phyloP scores from a whole-genome alignment of 1,140 invertebrate species.

The Orchestia grillus region DNA sequence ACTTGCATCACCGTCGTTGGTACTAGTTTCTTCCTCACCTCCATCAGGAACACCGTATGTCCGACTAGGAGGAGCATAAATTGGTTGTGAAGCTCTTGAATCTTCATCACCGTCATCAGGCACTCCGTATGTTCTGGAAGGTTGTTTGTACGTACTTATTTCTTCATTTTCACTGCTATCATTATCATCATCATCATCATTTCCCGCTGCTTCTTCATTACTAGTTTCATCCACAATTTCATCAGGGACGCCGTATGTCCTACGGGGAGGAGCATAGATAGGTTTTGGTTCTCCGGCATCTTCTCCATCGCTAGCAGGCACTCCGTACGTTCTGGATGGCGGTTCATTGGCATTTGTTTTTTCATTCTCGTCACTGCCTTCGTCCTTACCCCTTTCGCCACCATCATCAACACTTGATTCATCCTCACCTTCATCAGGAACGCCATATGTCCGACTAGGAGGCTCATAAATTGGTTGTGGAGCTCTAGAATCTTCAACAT shows the following conservation, averaged over 20 bases:
- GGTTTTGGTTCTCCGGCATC: background rate
- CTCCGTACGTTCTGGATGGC: background rate
- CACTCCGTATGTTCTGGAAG: conserved; percentile 11
- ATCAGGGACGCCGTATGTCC: background rate
- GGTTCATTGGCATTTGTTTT: background rate
- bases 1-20: background rate
- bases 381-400: background rate
- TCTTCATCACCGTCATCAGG: background rate
- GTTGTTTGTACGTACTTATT: background rate
- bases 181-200: background rate
- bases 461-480: background rate
- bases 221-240: background rate
- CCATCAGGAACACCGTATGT: background rate
- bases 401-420: background rate
- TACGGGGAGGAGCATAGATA: background rate
- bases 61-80: background rate
- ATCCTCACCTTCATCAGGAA: background rate
- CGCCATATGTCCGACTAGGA: conserved; percentile 16
- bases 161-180: background rate
- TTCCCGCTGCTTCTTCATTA: background rate
- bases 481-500: background rate
- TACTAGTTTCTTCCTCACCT: background rate
- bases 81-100: background rate
- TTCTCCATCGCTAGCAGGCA: background rate
- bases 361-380: background rate